These are phyloP conservation scores for Ips typographus DNA, from an alignment of 1,140 invertebrate genomes.

Conservation along the genomic window DNA sequence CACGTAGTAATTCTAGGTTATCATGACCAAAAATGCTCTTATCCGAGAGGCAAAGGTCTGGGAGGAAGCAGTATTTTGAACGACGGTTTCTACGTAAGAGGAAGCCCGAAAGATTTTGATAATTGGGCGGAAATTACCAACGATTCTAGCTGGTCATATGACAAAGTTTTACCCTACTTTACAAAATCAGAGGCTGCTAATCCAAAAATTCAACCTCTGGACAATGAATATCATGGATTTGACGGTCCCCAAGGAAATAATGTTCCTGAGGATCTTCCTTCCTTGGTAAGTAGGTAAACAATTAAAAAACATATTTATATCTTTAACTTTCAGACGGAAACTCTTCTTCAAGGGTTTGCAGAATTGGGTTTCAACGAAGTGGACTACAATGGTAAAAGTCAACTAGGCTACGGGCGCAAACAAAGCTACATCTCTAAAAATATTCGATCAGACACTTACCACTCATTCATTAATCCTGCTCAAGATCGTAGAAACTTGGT, in stretches of 20 bases:
- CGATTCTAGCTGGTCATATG: constrained; percentile 50
- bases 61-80: constrained; percentile 83
- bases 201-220: neutral
- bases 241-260: constrained; percentile 22
- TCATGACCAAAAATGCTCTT: constrained; percentile 54
- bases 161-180: constrained; percentile 41
- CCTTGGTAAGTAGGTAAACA: no score
- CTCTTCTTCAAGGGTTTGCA: neutral
- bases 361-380: neutral
- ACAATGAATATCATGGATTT: constrained; percentile 23
- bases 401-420: neutral
- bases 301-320: no score
- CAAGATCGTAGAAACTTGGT: neutral
- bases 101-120: constrained; percentile 65
- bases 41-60: constrained; percentile 64
- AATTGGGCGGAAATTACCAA: constrained; percentile 69
- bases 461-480: neutral
- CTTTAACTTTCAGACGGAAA: neutral
- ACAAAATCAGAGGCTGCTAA: constrained; percentile 47
- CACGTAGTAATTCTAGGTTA: constrained; percentile 30
- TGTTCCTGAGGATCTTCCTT: constrained; percentile 9
- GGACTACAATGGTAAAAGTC: neutral
- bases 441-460: neutral
- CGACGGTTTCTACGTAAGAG: constrained; percentile 85
- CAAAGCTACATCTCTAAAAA: neutral